Base-by-base conservation (phyloP, 2,113 vertebrate genomes). In the Seriola dumerili region DNA sequence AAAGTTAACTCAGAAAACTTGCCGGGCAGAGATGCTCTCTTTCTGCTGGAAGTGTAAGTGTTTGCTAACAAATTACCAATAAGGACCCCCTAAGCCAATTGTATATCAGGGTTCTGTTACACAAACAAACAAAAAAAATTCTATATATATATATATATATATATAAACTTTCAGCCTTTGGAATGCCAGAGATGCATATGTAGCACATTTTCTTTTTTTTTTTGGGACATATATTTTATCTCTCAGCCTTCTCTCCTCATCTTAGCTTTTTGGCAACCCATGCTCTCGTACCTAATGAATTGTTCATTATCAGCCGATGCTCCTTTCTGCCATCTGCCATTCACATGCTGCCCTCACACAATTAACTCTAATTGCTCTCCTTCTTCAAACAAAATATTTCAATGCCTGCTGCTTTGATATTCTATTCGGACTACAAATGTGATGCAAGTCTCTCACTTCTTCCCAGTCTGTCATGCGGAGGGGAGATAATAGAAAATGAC, bases 361-460 rank as follows among this genome's bases (percentile, higher is more conserved):
- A 94, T 94, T 94, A 93, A 88, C 92, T 91, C 42, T 92, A 93
- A 94, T 94, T 93, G 89, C 89, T 71, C 40, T 79, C 83, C 83
- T 78, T 87, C 88, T 91, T 91, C 85, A 92, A 72, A 90, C 80
- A 46, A 88, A 88, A 85, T 55, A 80, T 89, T 76, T 86, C 55
- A 92, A 67, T 75, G 80, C 44, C 52, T 52, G 44, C 11, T 85
- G 85, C 93, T 93, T 93, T 93, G 89, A 93, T 93, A 86, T 93
- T 40, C 70, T 78, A 78, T 86, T 92, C 80, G 61, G 75, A 90
- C 82, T 71, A 72, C 83, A 86, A 86, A 93, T 89, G 89, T 62
- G 78, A 88, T 78, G 36, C 5, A 66, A 91, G 84, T 78, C 67
- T 50, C 14, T 76, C 34, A 46, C 32, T 57, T 73, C n/a, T 58